phyloP scores from a whole-genome alignment of 2,113 vertebrate genomes.

The Tyto alba region DNA sequence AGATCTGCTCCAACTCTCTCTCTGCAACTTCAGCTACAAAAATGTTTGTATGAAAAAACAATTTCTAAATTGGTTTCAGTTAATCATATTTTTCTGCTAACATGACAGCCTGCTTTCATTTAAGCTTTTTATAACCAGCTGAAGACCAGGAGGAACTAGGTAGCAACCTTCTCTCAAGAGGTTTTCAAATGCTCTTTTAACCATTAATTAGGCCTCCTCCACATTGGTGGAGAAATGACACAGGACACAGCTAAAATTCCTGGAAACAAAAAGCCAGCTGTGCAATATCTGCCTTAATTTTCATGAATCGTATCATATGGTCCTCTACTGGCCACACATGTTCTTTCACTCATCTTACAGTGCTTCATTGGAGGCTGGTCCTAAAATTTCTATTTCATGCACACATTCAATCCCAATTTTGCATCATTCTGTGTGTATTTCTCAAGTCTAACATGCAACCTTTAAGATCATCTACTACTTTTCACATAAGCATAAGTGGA shows the following conservation, averaged over 20 bases:
- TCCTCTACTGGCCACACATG: not conserved
- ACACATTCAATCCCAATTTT: not conserved
- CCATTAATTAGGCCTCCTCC: not conserved
- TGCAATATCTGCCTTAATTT: not conserved
- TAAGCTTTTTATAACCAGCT: not conserved
- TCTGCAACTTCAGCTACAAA: slow-evolving; percentile 20
- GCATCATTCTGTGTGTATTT: not conserved
- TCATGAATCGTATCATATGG: not conserved
- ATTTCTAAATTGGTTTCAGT: slow-evolving; percentile 37
- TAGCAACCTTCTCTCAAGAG: not conserved
- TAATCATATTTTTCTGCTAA: slow-evolving; percentile 31
- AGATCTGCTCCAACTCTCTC: not conserved
- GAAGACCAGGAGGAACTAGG: not conserved
- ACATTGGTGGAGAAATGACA: not conserved
- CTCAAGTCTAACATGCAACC: not conserved
- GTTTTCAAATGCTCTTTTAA: not conserved
- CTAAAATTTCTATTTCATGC: not conserved
- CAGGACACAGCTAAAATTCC: not conserved
- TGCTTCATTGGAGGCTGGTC: not conserved
- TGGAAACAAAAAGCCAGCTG: not conserved
- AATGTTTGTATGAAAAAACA: slow-evolving; percentile 33
- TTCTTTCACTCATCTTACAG: not conserved
- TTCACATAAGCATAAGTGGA: not conserved
- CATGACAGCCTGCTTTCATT: slow-evolving; percentile 3
- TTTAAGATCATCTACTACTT: not conserved